Percentiles rank a stretch among this genome's conserved stretches.
phyloP scores from a whole-genome alignment of 2,888 invertebrate genomes.

The Drosophila suboccidentalis region DNA sequence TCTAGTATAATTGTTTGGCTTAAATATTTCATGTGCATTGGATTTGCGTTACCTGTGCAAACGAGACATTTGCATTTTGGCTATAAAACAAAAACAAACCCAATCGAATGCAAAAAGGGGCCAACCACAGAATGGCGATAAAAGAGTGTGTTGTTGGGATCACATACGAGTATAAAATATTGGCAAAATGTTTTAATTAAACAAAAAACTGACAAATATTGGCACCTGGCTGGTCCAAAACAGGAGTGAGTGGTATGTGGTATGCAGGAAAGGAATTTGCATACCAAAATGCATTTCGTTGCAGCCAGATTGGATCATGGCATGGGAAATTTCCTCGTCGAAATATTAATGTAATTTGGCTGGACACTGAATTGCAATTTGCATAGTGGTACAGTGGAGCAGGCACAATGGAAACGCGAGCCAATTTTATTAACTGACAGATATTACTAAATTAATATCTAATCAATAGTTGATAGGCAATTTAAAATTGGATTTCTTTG shows the following conservation, averaged over 20 bases:
- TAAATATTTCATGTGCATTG: constrained; percentile 71
- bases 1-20: constrained; percentile 67
- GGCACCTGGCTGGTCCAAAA: constrained; percentile 57
- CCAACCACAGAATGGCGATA: neutral
- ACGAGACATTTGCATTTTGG: constrained; percentile 67
- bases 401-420: neutral
- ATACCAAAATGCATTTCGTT: constrained; percentile 66
- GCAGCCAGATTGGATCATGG: constrained; percentile 18
- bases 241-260: constrained; percentile 22
- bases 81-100: constrained; percentile 24
- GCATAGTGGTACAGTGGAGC: constrained; percentile 55
- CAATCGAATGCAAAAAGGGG: constrained; percentile 14
- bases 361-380: constrained; percentile 60
- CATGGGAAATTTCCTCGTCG: constrained; percentile 29
- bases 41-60: constrained; percentile 53
- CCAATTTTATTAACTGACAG: neutral
- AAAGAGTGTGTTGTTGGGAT: constrained; percentile 3
- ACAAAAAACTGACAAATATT: constrained; percentile 78
- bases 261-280: constrained; percentile 61
- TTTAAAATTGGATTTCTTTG: neutral
- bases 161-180: constrained; percentile 62
- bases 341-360: constrained; percentile 76
- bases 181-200: constrained; percentile 79
- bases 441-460: constrained; percentile 2
- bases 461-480: constrained; percentile 14